These are phyloP conservation scores for Hypomecis atomaria DNA, from an alignment of 2,888 invertebrate genomes.

Conservation along the genomic window DNA sequence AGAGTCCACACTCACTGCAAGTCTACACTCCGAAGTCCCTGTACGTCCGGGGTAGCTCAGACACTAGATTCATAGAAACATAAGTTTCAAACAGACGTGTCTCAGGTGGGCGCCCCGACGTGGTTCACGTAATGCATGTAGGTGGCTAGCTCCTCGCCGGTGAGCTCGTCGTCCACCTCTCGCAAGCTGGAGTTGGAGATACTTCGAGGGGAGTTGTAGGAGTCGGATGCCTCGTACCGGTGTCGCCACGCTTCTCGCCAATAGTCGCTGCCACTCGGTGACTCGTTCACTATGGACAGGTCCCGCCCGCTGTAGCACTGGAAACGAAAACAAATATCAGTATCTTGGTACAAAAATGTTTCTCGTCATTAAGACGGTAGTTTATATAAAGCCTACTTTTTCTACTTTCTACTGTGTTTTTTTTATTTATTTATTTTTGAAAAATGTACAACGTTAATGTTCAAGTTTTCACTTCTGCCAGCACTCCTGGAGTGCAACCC, in stretches of 20 bases:
- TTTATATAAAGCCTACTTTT: too few species aligned
- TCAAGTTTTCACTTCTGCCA: too few species aligned
- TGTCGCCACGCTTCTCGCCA: constrained; percentile 68
- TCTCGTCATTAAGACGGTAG: too few species aligned
- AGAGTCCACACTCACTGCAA: constrained; percentile 1
- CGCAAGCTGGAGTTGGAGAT: constrained; percentile 91
- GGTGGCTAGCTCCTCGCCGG: constrained; percentile 87
- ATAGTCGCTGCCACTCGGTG: constrained; percentile 68
- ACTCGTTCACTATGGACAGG: constrained; percentile 68
- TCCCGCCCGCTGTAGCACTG: constrained; percentile 71
- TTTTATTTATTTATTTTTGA: too few species aligned
- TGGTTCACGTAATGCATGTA: constrained; percentile 88
- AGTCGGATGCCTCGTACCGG: constrained; percentile 67
- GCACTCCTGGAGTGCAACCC: too few species aligned
- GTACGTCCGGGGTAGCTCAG: background rate
- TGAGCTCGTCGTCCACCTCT: constrained; percentile 88
- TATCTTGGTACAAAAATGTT: background rate
- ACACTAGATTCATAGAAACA: constrained; percentile 19
- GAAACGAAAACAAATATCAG: constrained; percentile 34
- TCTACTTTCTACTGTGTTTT: too few species aligned
- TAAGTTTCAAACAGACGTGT: constrained; percentile 61
- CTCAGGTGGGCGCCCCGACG: constrained; percentile 75
- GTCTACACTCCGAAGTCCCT: background rate
- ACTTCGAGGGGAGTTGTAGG: constrained; percentile 80
- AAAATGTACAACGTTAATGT: too few species aligned